Conservation (phyloP, 2,113 vertebrate species). For the Planiliza haematocheilus region DNA sequence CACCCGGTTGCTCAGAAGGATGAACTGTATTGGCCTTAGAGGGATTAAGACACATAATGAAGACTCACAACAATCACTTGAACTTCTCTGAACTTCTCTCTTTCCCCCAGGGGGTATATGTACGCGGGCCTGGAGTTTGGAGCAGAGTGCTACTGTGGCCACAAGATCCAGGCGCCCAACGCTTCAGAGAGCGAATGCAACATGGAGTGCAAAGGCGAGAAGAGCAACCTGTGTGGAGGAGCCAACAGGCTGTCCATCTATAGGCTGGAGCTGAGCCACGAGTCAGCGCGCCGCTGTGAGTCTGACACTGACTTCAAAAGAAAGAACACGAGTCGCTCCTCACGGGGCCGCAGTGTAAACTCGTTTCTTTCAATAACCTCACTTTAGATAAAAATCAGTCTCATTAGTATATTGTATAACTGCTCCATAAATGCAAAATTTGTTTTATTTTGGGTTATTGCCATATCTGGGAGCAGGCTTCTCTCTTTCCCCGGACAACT, state of each 20-base stretch:
- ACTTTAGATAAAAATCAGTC: too few relatives aligned
- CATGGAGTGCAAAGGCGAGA: conserved; percentile 96
- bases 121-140: conserved; percentile 96
- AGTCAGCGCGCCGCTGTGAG: conserved; percentile 94
- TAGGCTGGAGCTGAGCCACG: conserved; percentile 95
- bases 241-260: conserved; percentile 94
- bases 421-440: conserved; percentile 21
- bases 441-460: conserved; percentile 51
- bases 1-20: conserved; percentile 7
- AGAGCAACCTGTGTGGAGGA: conserved; percentile 89
- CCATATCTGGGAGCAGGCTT: conserved; percentile 52
- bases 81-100: not conserved
- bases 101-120: conserved; percentile 89
- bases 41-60: conserved; percentile 46
- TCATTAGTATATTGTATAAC: not conserved
- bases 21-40: conserved; percentile 26
- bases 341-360: not conserved
- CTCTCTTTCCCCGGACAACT: conserved; percentile 50
- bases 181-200: conserved; percentile 90
- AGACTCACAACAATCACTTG: conserved; percentile 21
- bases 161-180: conserved; percentile 92
- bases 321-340: conserved; percentile 2
- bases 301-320: conserved; percentile 42
- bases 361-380: not conserved
- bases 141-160: conserved; percentile 96